phyloP scores from a whole-genome alignment of 2,888 invertebrate genomes.

The Cephus runcator region DNA sequence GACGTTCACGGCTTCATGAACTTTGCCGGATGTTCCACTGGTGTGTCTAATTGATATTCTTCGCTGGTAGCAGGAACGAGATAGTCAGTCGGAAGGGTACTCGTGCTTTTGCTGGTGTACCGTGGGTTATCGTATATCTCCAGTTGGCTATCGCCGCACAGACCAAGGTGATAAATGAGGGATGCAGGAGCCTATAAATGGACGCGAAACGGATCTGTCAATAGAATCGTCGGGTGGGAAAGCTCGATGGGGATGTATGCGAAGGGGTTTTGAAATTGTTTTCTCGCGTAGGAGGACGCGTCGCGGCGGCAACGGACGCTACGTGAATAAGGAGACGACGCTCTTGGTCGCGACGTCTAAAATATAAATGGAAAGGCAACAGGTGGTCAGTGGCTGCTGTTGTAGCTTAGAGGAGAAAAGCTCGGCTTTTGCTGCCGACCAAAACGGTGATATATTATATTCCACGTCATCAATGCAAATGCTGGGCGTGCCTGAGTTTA shows the following conservation, averaged over 20 bases:
- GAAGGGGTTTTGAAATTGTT: neutral
- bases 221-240: neutral
- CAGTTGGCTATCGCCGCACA: neutral
- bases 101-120: neutral
- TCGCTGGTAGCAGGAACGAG: neutral
- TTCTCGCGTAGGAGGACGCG: neutral
- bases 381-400: slow-evolving; percentile 62
- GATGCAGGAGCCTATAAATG: too few species aligned
- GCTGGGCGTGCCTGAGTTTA: slow-evolving; percentile 56
- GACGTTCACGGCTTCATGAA: neutral
- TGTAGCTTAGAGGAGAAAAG: slow-evolving; percentile 46
- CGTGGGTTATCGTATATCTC: neutral
- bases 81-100: neutral
- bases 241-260: neutral
- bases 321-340: slow-evolving; percentile 12
- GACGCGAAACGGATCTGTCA: neutral
- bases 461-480: slow-evolving; percentile 61
- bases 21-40: neutral
- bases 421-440: slow-evolving; percentile 45
- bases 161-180: too few species aligned
- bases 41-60: neutral
- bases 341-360: slow-evolving; percentile 41
- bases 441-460: slow-evolving; percentile 55
- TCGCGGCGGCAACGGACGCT: neutral
- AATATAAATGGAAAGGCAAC: slow-evolving; percentile 63